Evolutionary conservation across 23 tunicate species (phyloP).

Genomic region (Phallusia fumigata): DNA sequence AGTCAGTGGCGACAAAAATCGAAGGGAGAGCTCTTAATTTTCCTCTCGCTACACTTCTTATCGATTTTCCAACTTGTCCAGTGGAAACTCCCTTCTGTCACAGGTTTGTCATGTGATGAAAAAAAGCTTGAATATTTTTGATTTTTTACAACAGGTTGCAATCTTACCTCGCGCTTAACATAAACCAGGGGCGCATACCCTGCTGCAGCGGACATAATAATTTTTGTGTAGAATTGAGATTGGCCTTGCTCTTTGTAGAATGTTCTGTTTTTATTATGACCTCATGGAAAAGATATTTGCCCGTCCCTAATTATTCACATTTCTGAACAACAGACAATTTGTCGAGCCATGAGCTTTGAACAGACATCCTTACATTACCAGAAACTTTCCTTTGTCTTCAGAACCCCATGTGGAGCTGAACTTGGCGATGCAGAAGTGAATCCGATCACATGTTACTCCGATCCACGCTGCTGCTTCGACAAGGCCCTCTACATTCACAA

Average conservation of each 20-base stretch:
- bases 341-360: no score
- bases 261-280: no score
- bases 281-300: no score
- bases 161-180: no score
- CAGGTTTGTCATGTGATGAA: slow-evolving; percentile 25
- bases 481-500: slow-evolving; percentile 69
- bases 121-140: not conserved
- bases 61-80: slow-evolving; percentile 74
- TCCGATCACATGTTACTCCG: slow-evolving; percentile 51
- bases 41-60: not conserved
- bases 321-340: no score
- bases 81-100: slow-evolving; percentile 78
- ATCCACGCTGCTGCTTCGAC: slow-evolving; percentile 96
- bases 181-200: no score
- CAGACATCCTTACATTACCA: no score
- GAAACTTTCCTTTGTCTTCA: slow-evolving; percentile 8
- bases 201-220: no score
- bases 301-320: no score
- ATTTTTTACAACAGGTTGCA: no score
- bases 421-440: slow-evolving; percentile 54
- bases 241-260: no score
- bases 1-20: not conserved
- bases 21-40: not conserved
- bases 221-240: no score
- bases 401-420: slow-evolving; percentile 48